A percentile compares a stretch with the other conserved stretches of the same genome.
These are phyloP conservation scores for Drosophila nr. fundita DNA, from an alignment of 2,888 invertebrate genomes.

Conservation along the genomic window DNA sequence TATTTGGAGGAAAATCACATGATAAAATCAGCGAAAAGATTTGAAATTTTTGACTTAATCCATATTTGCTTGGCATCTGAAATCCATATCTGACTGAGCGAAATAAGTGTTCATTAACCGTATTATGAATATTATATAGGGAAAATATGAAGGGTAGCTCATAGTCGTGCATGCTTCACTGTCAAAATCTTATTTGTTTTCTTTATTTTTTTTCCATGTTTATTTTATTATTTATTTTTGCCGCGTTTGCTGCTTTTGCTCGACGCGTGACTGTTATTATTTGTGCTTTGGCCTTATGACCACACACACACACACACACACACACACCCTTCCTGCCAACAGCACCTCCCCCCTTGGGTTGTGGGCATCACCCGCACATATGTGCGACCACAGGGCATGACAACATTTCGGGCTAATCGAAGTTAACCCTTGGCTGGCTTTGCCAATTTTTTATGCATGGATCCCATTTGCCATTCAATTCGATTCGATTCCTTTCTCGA, in stretches of 20 bases:
- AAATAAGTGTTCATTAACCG: background rate
- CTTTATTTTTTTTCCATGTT: slow-evolving; percentile 47
- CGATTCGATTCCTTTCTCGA: slow-evolving; percentile 77
- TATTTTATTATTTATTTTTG: slow-evolving; percentile 75
- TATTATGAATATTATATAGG: background rate
- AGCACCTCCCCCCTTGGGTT: background rate
- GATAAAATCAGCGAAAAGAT: background rate
- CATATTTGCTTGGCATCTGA: background rate
- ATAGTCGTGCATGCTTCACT: background rate
- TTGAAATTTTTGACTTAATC: background rate
- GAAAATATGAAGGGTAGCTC: slow-evolving; percentile 4
- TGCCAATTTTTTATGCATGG: slow-evolving; percentile 80
- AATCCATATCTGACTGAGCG: background rate
- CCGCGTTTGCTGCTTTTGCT: slow-evolving; percentile 67
- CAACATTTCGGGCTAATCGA: slow-evolving; percentile 80
- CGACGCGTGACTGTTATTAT: slow-evolving; percentile 77
- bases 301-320: slow-evolving; percentile 50
- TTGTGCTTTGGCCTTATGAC: slow-evolving; percentile 78
- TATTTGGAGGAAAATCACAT: background rate
- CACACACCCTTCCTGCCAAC: background rate
- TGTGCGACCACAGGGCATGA: slow-evolving; percentile 81
- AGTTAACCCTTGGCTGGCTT: slow-evolving; percentile 79
- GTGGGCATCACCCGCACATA: slow-evolving; percentile 59
- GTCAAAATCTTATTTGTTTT: slow-evolving; percentile 25
- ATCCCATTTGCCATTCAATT: slow-evolving; percentile 77